Evolutionary conservation across 2,113 vertebrate species (phyloP), one percentile per base, ranked within the genome.

Genomic region (Myrmecophaga tridactyla): DNA sequence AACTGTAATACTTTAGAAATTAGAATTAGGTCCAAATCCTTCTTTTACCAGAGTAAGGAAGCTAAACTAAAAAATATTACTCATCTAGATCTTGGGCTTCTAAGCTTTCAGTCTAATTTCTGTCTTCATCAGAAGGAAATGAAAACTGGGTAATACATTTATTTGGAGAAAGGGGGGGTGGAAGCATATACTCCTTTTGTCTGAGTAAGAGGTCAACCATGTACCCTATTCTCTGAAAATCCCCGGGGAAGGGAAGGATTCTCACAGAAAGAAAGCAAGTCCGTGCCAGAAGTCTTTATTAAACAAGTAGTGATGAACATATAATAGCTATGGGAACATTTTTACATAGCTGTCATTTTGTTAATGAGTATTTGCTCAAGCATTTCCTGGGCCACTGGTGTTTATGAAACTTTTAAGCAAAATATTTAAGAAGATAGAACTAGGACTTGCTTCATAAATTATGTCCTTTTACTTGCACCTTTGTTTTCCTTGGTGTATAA

Each of bases 371-470:
- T 93, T 87, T 89, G 82, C 94, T 90, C 53, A 97, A 93, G 95
- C 72, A 97, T 97, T 97, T 97, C 97, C 97, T 96, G 94, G 81
- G 94, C 60, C 86, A 92, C 90, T 96, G 88, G n/a, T 89, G 88
- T 95, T 96, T 96, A 94, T 90, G 77, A n/a, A 96, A 96, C 41
- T 86, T 97, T 88, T 82, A 88, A 97, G 75, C 75, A 77, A 94
- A 93, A 92, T 70, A 80, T 94, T 96, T 97, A 88, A 89, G 36
- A 86, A 88, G 90, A 92, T 56, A 75, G 76, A 90, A 81, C 73
- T 15, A 23, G 58, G 60, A 36, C 34, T 97, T 39, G 10, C 39
- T 95, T 94, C 36, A 69, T 17, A 67, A 90, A 88, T 41, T 10
- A n/a, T 15, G 3, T 56, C 25, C 8, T 65, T 63, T 60, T 23